Evolutionary conservation across 1,140 invertebrate species (phyloP).

Genomic region (Hesperophylax magnus): DNA sequence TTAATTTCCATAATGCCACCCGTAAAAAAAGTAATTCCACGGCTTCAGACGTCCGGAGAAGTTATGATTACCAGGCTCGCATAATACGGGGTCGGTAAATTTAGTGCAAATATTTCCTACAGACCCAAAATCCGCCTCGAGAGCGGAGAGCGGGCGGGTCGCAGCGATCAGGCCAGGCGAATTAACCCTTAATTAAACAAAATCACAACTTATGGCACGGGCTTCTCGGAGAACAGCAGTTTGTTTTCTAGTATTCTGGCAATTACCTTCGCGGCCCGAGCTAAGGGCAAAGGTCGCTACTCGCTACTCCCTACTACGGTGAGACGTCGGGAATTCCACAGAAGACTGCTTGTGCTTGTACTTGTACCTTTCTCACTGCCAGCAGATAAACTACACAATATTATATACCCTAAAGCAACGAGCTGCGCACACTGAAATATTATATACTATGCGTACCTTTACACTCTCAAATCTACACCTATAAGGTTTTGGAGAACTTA

Average conservation of each 20-base stretch:
- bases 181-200: conserved; percentile 70
- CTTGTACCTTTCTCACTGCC: too few relatives aligned
- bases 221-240: conserved; percentile 62
- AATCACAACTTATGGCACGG: conserved; percentile 66
- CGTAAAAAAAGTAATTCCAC: conserved; percentile 55
- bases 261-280: conserved; percentile 39
- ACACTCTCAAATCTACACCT: too few relatives aligned
- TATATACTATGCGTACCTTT: too few relatives aligned
- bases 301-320: not conserved
- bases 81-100: conserved; percentile 42
- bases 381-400: too few relatives aligned
- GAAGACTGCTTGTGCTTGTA: too few relatives aligned
- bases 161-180: conserved; percentile 59
- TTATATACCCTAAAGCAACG: too few relatives aligned
- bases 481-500: too few relatives aligned
- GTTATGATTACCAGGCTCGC: conserved; percentile 55
- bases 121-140: conserved; percentile 50
- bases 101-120: conserved; percentile 53
- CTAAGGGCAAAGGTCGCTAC: not conserved
- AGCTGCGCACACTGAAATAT: too few relatives aligned
- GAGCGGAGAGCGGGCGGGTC: conserved; percentile 26
- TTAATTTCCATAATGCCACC: conserved; percentile 58
- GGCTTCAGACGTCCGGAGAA: conserved; percentile 44
- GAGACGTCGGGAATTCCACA: not conserved
- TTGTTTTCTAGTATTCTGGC: conserved; percentile 59